These are phyloP conservation scores for Amblyraja radiata DNA, from an alignment of 2,797 vertebrate species.

Conservation along the genomic window DNA sequence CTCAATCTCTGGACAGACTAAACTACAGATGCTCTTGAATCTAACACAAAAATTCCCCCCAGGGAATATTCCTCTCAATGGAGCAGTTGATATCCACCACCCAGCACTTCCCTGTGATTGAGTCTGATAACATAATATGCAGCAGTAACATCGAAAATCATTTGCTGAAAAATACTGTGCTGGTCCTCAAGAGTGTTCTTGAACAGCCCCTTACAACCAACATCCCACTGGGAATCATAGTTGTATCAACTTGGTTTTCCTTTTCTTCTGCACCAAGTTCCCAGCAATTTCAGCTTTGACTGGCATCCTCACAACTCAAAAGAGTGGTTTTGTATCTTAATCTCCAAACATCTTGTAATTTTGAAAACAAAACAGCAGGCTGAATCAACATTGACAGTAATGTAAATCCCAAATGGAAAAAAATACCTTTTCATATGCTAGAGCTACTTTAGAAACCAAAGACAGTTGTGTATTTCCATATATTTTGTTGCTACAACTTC, in stretches of 20 bases:
- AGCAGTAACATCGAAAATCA: background rate
- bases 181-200: background rate
- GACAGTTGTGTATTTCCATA: background rate
- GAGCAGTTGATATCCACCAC: background rate
- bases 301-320: background rate
- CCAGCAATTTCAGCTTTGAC: background rate
- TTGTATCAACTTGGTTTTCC: background rate
- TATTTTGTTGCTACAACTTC: background rate
- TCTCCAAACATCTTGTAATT: background rate
- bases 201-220: background rate
- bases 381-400: constrained; percentile 22
- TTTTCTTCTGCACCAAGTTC: background rate
- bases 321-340: background rate
- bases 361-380: background rate
- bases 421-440: background rate
- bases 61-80: background rate
- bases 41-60: background rate
- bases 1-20: background rate
- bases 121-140: background rate
- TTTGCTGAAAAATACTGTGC: background rate
- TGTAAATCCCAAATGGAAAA: background rate
- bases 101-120: background rate
- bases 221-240: background rate
- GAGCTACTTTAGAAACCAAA: constrained; percentile 22
- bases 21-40: background rate